A percentile compares a stretch with the other conserved stretches of the same genome.
phyloP scores from a whole-genome alignment of 1,140 invertebrate species.

The Hermatobates lingyangjiaoensis region DNA sequence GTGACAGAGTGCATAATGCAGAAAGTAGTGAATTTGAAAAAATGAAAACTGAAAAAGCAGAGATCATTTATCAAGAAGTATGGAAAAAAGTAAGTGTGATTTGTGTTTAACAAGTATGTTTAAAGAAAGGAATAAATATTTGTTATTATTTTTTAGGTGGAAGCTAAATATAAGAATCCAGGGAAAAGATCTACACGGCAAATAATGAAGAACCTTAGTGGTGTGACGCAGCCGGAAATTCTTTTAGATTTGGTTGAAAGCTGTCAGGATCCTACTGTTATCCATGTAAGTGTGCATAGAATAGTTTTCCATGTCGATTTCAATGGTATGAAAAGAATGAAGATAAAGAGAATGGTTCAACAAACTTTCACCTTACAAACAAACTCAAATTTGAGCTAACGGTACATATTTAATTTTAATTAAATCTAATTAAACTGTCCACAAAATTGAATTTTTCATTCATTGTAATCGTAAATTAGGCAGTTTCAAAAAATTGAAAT shows the following conservation, averaged over 20 bases:
- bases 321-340: background rate
- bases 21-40: slow-evolving; percentile 23
- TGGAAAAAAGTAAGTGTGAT: slow-evolving; percentile 22
- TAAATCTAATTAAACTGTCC: too few relatives aligned
- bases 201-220: background rate
- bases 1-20: slow-evolving; percentile 26
- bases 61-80: slow-evolving; percentile 27
- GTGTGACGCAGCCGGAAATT: slow-evolving; percentile 1
- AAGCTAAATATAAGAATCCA: slow-evolving; percentile 4
- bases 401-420: too few relatives aligned
- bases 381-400: too few relatives aligned
- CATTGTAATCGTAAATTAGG: too few relatives aligned
- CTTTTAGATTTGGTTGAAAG: background rate
- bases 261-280: background rate
- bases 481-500: too few relatives aligned
- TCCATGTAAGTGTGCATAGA: background rate
- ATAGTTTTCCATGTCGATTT: background rate
- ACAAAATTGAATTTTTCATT: too few relatives aligned
- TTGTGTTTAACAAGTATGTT: slow-evolving; percentile 20
- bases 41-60: slow-evolving; percentile 22
- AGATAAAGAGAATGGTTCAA: background rate
- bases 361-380: too few relatives aligned
- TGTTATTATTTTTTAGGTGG: slow-evolving; percentile 10
- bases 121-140: slow-evolving; percentile 15
- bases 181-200: background rate